Conservation (phyloP, 1,140 invertebrate species). For the Anoplolepis gracilipes region DNA sequence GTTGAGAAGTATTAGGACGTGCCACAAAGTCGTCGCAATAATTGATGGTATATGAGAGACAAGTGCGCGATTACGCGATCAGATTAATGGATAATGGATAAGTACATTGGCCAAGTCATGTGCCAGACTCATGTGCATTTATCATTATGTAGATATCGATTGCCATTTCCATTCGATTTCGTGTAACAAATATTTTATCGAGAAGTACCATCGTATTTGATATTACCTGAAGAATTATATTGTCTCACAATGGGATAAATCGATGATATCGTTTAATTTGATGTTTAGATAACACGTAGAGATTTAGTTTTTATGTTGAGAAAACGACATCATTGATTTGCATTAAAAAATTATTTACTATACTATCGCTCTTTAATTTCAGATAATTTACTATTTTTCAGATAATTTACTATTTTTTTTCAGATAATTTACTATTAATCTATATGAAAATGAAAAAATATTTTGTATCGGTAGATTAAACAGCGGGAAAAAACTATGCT, state of each 20-base stretch:
- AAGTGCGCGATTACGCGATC: conserved; percentile 54
- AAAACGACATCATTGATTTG: neutral
- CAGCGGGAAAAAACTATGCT: neutral
- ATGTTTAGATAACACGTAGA: neutral
- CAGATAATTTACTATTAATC: neutral
- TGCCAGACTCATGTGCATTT: conserved; percentile 25
- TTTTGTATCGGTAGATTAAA: neutral
- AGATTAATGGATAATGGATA: conserved; percentile 58
- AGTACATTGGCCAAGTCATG: neutral
- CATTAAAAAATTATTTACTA: neutral
- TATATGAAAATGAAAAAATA: neutral
- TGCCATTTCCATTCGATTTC: conserved; percentile 12
- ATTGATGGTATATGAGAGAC: conserved; percentile 61
- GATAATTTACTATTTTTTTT: neutral
- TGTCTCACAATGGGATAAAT: neutral
- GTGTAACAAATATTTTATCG: conserved; percentile 15
- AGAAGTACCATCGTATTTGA: neutral
- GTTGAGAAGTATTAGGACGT: conserved; percentile 38
- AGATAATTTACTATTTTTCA: too few relatives aligned
- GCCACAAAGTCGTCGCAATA: conserved; percentile 5
- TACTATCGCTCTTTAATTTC: neutral
- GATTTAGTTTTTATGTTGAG: neutral
- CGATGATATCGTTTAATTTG: neutral
- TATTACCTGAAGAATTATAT: neutral
- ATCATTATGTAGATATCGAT: conserved; percentile 47